phyloP scores from a whole-genome alignment of 2,888 invertebrate genomes.

The Phalera bucephala region DNA sequence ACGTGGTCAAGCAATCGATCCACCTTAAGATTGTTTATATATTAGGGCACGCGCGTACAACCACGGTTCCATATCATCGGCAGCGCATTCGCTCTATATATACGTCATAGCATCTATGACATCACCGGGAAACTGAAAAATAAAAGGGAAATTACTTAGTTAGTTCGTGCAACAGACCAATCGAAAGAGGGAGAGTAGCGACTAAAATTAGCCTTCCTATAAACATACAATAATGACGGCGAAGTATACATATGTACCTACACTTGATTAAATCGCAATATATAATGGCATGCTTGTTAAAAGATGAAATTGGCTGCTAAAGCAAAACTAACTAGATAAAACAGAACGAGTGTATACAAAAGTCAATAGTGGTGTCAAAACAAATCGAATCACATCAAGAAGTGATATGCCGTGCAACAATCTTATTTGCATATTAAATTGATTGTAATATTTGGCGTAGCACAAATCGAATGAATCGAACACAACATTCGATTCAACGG shows the following conservation, averaged over 20 bases:
- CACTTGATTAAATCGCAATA: too few species aligned
- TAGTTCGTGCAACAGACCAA: too few species aligned
- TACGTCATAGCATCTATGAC: slow-evolving; percentile 7
- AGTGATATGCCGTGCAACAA: slow-evolving; percentile 15
- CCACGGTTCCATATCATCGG: slow-evolving; percentile 21
- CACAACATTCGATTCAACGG: slow-evolving; percentile 18
- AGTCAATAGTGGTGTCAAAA: slow-evolving; percentile 16
- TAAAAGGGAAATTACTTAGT: too few species aligned
- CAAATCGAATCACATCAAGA: slow-evolving; percentile 23
- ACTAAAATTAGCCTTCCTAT: too few species aligned
- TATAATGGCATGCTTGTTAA: too few species aligned
- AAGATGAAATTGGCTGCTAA: too few species aligned
- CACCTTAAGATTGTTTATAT: slow-evolving; percentile 11
- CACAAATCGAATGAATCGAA: slow-evolving; percentile 40
- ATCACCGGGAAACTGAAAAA: slow-evolving; percentile 10
- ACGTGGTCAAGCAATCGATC: slow-evolving; percentile 28
- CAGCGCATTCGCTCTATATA: slow-evolving; percentile 1
- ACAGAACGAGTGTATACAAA: too few species aligned
- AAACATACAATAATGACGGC: too few species aligned
- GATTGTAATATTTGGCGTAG: slow-evolving; percentile 21
- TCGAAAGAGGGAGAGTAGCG: too few species aligned
- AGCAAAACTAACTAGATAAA: too few species aligned
- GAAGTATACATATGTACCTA: too few species aligned
- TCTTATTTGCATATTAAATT: slow-evolving; percentile 25
- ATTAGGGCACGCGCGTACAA: slow-evolving; percentile 18